These are phyloP conservation scores for Epicampocera succincta DNA, from an alignment of 2,888 invertebrate genomes.

Conservation along the genomic window DNA sequence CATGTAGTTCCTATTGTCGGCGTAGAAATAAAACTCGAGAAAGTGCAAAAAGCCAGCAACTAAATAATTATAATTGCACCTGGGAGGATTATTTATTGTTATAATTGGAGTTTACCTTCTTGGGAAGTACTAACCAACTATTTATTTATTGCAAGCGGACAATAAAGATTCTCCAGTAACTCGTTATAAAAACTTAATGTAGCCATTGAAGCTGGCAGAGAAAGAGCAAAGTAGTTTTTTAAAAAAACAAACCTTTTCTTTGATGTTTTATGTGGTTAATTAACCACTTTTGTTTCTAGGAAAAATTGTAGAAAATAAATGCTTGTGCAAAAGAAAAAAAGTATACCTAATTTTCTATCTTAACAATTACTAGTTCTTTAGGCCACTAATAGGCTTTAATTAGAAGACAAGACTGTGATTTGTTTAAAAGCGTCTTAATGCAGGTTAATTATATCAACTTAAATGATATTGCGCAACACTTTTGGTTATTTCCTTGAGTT, in stretches of 20 bases:
- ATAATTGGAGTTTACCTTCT: constrained; percentile 65
- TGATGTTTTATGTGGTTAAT: constrained; percentile 16
- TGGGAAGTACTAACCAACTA: constrained; percentile 30
- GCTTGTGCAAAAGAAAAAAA: constrained; percentile 30
- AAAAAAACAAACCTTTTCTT: background rate
- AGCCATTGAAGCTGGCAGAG: background rate
- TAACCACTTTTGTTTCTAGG: constrained; percentile 7
- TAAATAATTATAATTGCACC: constrained; percentile 68
- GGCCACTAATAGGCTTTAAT: constrained; percentile 15
- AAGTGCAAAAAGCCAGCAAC: constrained; percentile 37
- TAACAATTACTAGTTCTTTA: constrained; percentile 49
- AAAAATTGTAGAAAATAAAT: constrained; percentile 14
- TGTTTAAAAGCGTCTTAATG: constrained; percentile 14
- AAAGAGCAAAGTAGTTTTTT: constrained; percentile 31
- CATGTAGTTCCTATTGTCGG: constrained; percentile 4
- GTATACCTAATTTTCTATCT: constrained; percentile 40
- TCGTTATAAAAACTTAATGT: background rate
- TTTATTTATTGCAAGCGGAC: constrained; percentile 10
- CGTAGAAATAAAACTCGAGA: constrained; percentile 10
- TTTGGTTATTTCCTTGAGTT: background rate
- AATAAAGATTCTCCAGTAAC: constrained; percentile 12
- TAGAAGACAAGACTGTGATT: constrained; percentile 20
- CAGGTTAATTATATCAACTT: background rate
- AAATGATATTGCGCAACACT: background rate
- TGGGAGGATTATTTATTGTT: constrained; percentile 69